phyloP scores from a whole-genome alignment of 2,797 vertebrate genomes.

The Sebastes cheni region DNA sequence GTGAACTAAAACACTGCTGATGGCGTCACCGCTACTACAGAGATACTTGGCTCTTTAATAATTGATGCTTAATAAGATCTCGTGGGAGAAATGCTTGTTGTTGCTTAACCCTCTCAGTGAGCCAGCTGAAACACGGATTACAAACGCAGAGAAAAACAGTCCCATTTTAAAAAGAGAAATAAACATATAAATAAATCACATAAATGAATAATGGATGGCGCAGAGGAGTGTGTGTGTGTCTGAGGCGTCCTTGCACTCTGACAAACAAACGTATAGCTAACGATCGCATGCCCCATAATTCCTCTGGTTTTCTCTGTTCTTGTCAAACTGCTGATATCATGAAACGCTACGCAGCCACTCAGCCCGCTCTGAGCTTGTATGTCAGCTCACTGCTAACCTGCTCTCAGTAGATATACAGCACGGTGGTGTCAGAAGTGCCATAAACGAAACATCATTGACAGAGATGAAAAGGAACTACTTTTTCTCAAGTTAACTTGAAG shows the following conservation, averaged over 20 bases:
- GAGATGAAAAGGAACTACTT: not conserved
- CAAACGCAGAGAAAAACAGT: constrained; percentile 55
- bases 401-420: constrained; percentile 35
- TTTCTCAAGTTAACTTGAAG: constrained; percentile 10
- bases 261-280: constrained; percentile 50
- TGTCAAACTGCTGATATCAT: constrained; percentile 52
- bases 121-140: constrained; percentile 56
- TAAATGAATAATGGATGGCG: constrained; percentile 68
- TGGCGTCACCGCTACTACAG: constrained; percentile 33
- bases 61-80: constrained; percentile 69
- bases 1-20: constrained; percentile 11
- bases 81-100: constrained; percentile 58
- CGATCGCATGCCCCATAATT: constrained; percentile 46
- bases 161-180: constrained; percentile 62
- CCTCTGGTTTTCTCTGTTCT: constrained; percentile 34
- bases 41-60: constrained; percentile 54
- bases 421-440: constrained; percentile 20
- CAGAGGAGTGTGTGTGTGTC: not conserved
- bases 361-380: constrained; percentile 13
- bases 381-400: constrained; percentile 26
- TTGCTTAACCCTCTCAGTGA: constrained; percentile 58
- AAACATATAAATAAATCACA: constrained; percentile 74
- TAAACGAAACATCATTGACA: constrained; percentile 12
- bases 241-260: constrained; percentile 11
- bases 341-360: constrained; percentile 6